Conservation (phyloP, 23 tunicate genomes). For the Halocynthia aurantium region DNA sequence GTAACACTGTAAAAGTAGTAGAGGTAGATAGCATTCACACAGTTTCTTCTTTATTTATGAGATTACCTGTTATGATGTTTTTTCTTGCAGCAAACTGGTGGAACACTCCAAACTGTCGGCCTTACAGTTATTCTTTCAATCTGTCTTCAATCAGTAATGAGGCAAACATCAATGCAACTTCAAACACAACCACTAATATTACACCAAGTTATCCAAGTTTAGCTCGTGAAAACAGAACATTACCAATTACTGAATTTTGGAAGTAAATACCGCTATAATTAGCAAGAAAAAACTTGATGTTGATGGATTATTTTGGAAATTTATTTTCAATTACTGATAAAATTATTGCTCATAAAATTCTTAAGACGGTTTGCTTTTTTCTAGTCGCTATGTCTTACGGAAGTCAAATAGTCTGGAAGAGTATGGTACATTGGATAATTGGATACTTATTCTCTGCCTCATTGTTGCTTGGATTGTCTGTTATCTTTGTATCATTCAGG, state of each 20-base stretch:
- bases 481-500: constrained; percentile 72
- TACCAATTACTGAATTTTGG: constrained; percentile 75
- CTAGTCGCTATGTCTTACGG: constrained; percentile 60
- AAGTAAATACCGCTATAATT: constrained; percentile 18
- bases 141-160: too few relatives aligned
- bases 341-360: neutral
- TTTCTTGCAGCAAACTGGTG: constrained; percentile 56
- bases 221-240: constrained; percentile 7
- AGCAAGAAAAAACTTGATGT: neutral
- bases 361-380: neutral
- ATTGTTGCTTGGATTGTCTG: constrained; percentile 53
- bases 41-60: too few relatives aligned
- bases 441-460: constrained; percentile 58
- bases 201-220: neutral
- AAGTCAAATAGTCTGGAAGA: constrained; percentile 46
- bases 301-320: neutral
- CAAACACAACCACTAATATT: too few relatives aligned
- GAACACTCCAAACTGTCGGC: constrained; percentile 48
- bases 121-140: constrained; percentile 8
- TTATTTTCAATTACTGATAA: neutral
- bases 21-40: too few relatives aligned
- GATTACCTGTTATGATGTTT: neutral
- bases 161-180: too few relatives aligned
- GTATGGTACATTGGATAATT: constrained; percentile 58
- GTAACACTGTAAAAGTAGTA: too few relatives aligned